Evolutionary conservation across 2,113 vertebrate genomes (phyloP).

Genomic region (Blennius ocellaris): DNA sequence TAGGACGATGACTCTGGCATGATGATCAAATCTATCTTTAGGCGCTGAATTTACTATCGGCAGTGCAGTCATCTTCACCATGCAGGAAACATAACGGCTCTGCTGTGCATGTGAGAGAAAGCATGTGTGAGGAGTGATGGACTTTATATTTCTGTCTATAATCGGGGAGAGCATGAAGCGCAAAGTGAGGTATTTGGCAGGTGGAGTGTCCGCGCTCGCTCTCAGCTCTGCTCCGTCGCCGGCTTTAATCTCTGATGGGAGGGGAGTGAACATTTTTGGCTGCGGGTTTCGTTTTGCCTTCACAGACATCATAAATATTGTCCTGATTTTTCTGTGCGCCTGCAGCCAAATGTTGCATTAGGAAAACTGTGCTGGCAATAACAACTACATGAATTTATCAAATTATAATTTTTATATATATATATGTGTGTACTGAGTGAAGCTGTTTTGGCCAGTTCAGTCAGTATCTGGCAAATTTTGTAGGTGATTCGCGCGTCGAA

Average conservation of each 20-base stretch:
- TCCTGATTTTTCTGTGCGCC: constrained; percentile 21
- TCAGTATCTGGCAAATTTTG: neutral
- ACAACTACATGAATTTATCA: constrained; percentile 5
- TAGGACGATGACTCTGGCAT: constrained; percentile 22
- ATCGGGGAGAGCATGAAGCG: constrained; percentile 20
- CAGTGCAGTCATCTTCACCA: constrained; percentile 4
- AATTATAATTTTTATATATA: neutral
- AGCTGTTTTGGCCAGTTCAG: constrained; percentile 3
- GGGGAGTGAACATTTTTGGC: constrained; percentile 11
- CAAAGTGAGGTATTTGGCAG: constrained; percentile 34
- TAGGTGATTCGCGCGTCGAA: neutral
- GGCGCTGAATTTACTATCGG: constrained; percentile 10
- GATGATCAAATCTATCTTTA: constrained; percentile 32
- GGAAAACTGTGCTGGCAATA: neutral
- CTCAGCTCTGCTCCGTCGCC: neutral
- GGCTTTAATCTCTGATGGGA: constrained; percentile 40
- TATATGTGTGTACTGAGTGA: neutral
- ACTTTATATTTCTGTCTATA: constrained; percentile 19
- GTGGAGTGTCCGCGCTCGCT: constrained; percentile 8
- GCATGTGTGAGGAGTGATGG: constrained; percentile 6
- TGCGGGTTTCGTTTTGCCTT: constrained; percentile 14
- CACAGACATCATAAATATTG: constrained; percentile 24
- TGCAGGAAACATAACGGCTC: neutral
- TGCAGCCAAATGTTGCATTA: constrained; percentile 11
- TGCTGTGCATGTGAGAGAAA: constrained; percentile 3